phyloP scores from a whole-genome alignment of 2,888 invertebrate genomes.

The Pollenia amentaria region DNA sequence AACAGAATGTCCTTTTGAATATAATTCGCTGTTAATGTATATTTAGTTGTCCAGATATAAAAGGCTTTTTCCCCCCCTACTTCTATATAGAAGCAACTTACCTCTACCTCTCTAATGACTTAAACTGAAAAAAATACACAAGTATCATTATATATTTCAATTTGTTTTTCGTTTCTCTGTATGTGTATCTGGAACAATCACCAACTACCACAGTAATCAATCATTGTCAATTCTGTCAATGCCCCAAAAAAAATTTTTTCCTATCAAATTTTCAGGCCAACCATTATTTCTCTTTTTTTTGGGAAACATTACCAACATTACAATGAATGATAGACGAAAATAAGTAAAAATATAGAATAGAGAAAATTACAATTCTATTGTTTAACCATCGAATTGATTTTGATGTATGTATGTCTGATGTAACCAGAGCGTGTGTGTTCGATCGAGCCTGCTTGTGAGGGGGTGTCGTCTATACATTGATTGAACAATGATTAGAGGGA shows the following conservation, averaged over 20 bases:
- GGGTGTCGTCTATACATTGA: conserved; percentile 64
- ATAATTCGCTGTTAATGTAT: no score
- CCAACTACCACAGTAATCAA: conserved; percentile 78
- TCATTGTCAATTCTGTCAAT: conserved; percentile 83
- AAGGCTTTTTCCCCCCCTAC: no score
- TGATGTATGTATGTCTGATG: conserved; percentile 44
- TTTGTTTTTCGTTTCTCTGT: neutral
- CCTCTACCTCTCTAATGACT: conserved; percentile 25
- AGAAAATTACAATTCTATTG: conserved; percentile 71
- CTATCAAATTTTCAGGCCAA: conserved; percentile 34
- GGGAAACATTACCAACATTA: conserved; percentile 35
- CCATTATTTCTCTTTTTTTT: neutral
- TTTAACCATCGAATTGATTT: conserved; percentile 70
- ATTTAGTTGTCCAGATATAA: no score
- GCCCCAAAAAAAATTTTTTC: conserved; percentile 62
- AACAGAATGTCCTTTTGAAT: no score
- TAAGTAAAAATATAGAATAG: conserved; percentile 26
- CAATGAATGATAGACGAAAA: conserved; percentile 23
- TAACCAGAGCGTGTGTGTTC: neutral
- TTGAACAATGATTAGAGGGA: conserved; percentile 69
- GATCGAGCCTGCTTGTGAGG: neutral
- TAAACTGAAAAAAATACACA: neutral
- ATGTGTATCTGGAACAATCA: conserved; percentile 15
- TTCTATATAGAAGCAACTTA: neutral
- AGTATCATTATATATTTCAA: conserved; percentile 19